Evolutionary conservation across 2,888 invertebrate species (phyloP), one percentile per base, ranked within the genome.

Genomic region (Sphecodes monilicornis): DNA sequence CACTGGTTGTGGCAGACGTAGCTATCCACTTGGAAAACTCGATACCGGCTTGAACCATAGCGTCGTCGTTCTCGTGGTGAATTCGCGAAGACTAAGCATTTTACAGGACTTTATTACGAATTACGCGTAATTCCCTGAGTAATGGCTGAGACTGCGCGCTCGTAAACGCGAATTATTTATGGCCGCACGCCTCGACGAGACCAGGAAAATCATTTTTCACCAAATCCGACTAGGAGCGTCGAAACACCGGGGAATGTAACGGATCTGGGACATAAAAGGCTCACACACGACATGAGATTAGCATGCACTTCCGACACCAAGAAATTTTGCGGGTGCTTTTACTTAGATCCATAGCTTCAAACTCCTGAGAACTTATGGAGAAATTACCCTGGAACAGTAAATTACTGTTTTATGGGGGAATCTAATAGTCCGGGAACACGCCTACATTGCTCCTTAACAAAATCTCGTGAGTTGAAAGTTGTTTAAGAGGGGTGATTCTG

Each of bases 91-190:
- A 90, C 88, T 80, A 83, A 78, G 87, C 83, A 86, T 89, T 90
- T 88, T 85, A 74, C 86, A 85, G 84, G 87, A 90, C 60, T 93
- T 93, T 93, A 93, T 92, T 92, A 90, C 91, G 88, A 89, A 90
- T 91, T 91, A 88, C 89, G 64, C 81, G 80, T 78, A 77, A 82
- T 82, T 73, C 74, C 85, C 78, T 2, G 85, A 76, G 81, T 78
- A 77, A 41, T 77, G 88, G 85, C 22, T 89, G 88, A 92, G 92
- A 91, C 89, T 85, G 83, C 82, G 86, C 75, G 90, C 88, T 89
- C 90, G 88, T 92, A 91, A 92, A 91, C 82, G 82, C 36, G 78
- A 74, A 89, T 86, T 87, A 88, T 90, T 88, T 85, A 91, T 88
- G 85, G 75, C 79, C 82, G n/a, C 70, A 43, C 70, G 46, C 11